Evolutionary conservation across 2,797 vertebrate genomes (phyloP).

Genomic region (Diplodus puntazzo): DNA sequence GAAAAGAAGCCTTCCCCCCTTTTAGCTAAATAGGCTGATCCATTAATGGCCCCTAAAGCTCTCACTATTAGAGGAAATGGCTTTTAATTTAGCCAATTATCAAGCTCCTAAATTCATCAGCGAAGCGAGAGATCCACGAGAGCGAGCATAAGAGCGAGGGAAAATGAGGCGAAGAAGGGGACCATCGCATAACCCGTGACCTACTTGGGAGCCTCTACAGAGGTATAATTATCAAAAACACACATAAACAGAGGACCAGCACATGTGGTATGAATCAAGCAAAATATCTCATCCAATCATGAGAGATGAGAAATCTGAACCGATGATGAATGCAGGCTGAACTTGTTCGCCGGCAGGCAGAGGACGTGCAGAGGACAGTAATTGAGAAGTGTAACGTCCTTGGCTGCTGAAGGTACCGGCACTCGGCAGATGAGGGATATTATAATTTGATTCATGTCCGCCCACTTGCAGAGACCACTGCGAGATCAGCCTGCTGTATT

Average conservation of each 20-base stretch:
- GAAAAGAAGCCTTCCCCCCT: constrained; percentile 18
- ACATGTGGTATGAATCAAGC: constrained; percentile 9
- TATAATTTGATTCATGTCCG: constrained; percentile 65
- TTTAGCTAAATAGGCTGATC: constrained; percentile 51
- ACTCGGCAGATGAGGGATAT: constrained; percentile 64
- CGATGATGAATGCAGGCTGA: constrained; percentile 40
- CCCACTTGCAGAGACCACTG: constrained; percentile 45
- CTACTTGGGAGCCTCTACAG: constrained; percentile 13
- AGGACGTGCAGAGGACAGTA: constrained; percentile 42
- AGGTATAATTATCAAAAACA: constrained; percentile 39
- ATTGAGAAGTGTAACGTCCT: constrained; percentile 57
- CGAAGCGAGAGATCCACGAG: constrained; percentile 1
- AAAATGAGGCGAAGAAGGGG: constrained; percentile 2
- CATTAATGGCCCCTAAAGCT: constrained; percentile 64
- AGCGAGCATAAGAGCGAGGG: neutral
- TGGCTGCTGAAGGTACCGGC: constrained; percentile 49
- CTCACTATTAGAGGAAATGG: constrained; percentile 64
- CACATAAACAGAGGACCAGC: constrained; percentile 22
- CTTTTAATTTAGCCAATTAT: constrained; percentile 80
- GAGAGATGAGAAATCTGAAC: constrained; percentile 25
- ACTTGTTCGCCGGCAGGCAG: constrained; percentile 41
- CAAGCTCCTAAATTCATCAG: constrained; percentile 61
- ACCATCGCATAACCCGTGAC: constrained; percentile 12
- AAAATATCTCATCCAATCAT: constrained; percentile 32
- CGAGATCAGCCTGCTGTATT: constrained; percentile 50